Evolutionary conservation across 2,888 invertebrate species (phyloP).

Genomic region (Aquatica leii): DNA sequence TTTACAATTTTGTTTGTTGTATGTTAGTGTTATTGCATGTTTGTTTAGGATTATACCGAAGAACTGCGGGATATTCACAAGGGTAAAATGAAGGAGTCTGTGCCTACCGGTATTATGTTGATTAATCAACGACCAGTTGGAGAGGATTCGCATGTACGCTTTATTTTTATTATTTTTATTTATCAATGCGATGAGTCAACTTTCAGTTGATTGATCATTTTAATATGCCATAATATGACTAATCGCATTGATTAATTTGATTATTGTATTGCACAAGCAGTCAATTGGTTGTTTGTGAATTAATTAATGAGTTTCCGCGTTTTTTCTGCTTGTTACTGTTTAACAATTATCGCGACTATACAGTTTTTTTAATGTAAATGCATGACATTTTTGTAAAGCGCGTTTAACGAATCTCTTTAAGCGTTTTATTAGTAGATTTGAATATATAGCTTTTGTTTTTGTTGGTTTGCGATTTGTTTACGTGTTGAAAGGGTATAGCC

Average conservation of each 20-base stretch:
- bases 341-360: no score
- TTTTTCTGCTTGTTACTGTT: no score
- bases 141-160: conserved; percentile 89
- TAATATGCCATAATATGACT: not conserved
- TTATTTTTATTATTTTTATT: conserved; percentile 52
- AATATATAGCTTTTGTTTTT: no score
- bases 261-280: not conserved
- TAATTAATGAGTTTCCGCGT: no score
- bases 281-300: no score
- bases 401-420: no score
- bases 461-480: no score
- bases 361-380: no score
- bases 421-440: no score
- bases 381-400: no score
- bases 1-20: conserved; percentile 48
- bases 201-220: not conserved
- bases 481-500: no score
- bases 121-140: conserved; percentile 95
- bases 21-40: conserved; percentile 62
- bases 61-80: conserved; percentile 97
- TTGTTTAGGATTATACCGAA: conserved; percentile 91
- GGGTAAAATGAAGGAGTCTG: conserved; percentile 91
- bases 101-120: conserved; percentile 92
- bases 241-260: not conserved
- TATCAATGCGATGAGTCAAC: conserved; percentile 35